Base-by-base conservation (phyloP, 1,140 invertebrate species). In the Chymomyza costata region DNA sequence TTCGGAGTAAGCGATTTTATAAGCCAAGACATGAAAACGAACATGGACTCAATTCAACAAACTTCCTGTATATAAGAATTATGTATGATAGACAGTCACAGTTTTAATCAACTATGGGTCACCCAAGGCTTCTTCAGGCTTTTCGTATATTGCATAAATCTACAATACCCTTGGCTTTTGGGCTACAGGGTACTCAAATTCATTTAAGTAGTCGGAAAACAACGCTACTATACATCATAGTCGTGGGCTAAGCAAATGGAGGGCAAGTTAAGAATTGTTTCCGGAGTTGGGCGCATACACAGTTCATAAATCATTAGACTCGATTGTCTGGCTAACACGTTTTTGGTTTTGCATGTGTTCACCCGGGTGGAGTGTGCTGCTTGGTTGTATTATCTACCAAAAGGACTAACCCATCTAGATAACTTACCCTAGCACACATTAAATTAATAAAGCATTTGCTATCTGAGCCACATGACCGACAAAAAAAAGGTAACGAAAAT, bases 401-500 rank as follows among this genome's bases (percentile, higher is more conserved):
- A 25, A 5, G 21, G 21, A 3, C 21, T 3, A 25, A 25, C 16
- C 10, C 39, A 18, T 28, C 17, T 37, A 18, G 19, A 46, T 47
- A 34, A 41, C 55, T 73, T 63, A 18, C 50, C 70, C 25, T 49
- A 40, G 71, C 71, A 76, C 66, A 78, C 62, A 78, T 73, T 78
- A 78, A 78, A 78, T 78, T 78, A 78, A 80, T 80, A 78, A 80
- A 78, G 73, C 71, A 78, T 76, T 76, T 70, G 65, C 71, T 76
- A 76, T 76, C 65, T 62, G 13, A 67, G 32, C 30, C 37, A 28
- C 7, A 43, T 31, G 31, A 7, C 35, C 13, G 19, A 21, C 39
- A 39, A 38, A 61, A 45, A 13, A 41, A 28, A 41, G 62, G 46
- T 65, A 52, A 65, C 37, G 55, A 61, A 76, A 70, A 73, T 73